Evolutionary conservation across 1,140 invertebrate species (phyloP), one percentile per base, ranked within the genome.

Genomic region (Eurosta solidaginis): DNA sequence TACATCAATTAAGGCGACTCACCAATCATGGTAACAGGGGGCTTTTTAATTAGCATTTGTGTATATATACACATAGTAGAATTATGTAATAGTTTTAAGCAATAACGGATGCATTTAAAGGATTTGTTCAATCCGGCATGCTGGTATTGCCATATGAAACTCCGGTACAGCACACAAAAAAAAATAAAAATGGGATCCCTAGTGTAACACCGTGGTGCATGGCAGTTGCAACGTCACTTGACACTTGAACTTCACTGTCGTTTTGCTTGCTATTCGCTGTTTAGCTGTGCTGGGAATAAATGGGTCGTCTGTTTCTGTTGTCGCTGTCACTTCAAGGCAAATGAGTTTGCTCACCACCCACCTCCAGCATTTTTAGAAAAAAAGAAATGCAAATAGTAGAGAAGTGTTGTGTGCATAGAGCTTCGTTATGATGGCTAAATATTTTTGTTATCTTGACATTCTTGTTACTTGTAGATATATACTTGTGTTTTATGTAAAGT

Each of bases 221-320:
- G n/a, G 59, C 27, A 40, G 59, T 40, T 36, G 59, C 59, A 42
- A 42, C 40, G 59, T 68, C 36, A 68, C 33, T 68, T 68, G 59
- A 68, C 59, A 68, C 59, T 68, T 68, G 59, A 68, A 68, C 59
- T 68, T 68, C 59, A 68, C 59, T 68, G 59, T 68, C 33, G 40
- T 20, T 20, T 27, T 54, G 50, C 50, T 25, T 68, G 59, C 59
- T 68, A 52, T 52, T 52, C 25, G 49, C 25, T 52, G 49, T 52
- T 68, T 68, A 33, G 33, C 40, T 17, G 3, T 68, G 59, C 20
- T 68, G 33, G 59, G 17, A 68, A 36, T 68, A 33, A 68, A 27
- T 68, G 59, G 40, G 40, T 20, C 12, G 36, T 29, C 59, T 40
- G 59, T 68, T 68, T 29, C 33, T 68, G 59, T n/a, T n/a, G 14